Conservation (phyloP, 2,888 invertebrate species). For the Cephus sareptanus region DNA sequence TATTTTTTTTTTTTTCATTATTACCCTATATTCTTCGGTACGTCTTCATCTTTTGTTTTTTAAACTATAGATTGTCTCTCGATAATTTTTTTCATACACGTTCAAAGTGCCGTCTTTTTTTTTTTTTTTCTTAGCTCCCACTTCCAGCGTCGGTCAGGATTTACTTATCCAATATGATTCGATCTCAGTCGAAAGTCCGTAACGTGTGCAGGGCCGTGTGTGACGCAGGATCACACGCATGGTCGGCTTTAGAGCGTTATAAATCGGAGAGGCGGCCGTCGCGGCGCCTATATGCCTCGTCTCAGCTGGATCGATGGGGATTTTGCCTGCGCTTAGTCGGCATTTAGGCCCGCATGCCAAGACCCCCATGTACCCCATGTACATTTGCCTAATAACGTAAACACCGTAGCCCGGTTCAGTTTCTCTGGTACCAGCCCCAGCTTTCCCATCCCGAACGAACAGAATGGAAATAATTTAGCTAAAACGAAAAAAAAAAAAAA, state of each 20-base stretch:
- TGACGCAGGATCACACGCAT: constrained; percentile 53
- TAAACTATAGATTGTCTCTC: neutral
- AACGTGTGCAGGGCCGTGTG: constrained; percentile 33
- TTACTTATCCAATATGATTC: constrained; percentile 27
- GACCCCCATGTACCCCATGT: constrained; percentile 41
- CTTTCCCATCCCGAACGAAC: neutral
- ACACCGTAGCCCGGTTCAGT: constrained; percentile 25
- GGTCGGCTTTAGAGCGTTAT: constrained; percentile 57
- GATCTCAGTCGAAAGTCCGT: constrained; percentile 15
- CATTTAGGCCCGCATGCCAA: constrained; percentile 55
- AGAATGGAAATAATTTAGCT: neutral
- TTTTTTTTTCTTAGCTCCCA: neutral
- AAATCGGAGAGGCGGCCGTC: constrained; percentile 56
- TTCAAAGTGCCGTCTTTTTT: neutral
- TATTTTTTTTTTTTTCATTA: no score
- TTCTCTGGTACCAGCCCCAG: neutral
- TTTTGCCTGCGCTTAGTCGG: constrained; percentile 53
- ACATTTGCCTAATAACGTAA: constrained; percentile 58
- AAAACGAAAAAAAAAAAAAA: neutral
- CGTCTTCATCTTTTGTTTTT: no score
- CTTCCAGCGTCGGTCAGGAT: constrained; percentile 20
- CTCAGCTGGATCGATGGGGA: constrained; percentile 48
- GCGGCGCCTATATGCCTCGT: constrained; percentile 27
- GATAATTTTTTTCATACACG: neutral
- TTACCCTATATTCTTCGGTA: no score